These are phyloP conservation scores for Gonatopus flavifemur DNA, from an alignment of 1,140 invertebrate species.

Conservation along the genomic window DNA sequence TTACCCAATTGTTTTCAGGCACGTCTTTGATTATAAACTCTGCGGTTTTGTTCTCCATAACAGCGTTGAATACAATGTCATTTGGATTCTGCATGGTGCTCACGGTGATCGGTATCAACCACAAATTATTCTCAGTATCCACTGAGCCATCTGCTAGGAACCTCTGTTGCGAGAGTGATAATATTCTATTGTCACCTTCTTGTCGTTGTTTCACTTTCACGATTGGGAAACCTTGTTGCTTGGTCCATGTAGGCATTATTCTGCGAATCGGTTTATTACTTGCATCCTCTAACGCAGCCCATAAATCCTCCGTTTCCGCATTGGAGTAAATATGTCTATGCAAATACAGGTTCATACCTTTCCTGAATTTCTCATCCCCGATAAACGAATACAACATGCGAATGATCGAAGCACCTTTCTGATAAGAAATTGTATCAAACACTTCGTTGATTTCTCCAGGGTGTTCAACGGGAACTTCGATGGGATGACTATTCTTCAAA, in stretches of 20 bases:
- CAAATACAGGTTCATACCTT: slow-evolving; percentile 63
- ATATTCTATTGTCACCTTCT: slow-evolving; percentile 60
- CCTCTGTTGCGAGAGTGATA: slow-evolving; percentile 77
- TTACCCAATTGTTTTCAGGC: slow-evolving; percentile 76
- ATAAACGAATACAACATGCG: slow-evolving; percentile 76
- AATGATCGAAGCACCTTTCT: slow-evolving; percentile 69
- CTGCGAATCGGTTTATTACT: slow-evolving; percentile 32
- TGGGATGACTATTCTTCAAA: slow-evolving; percentile 4
- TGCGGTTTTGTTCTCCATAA: slow-evolving; percentile 67
- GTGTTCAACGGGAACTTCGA: slow-evolving; percentile 43
- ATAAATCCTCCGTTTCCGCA: slow-evolving; percentile 6
- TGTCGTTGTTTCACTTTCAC: slow-evolving; percentile 47
- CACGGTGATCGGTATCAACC: slow-evolving; percentile 85
- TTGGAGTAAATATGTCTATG: slow-evolving; percentile 15
- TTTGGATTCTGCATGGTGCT: slow-evolving; percentile 70
- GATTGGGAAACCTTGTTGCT: slow-evolving; percentile 57
- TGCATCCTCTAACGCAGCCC: neutral
- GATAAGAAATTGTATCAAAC: slow-evolving; percentile 65
- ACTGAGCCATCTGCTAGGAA: slow-evolving; percentile 76
- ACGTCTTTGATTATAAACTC: slow-evolving; percentile 70
- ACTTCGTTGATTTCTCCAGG: slow-evolving; percentile 57
- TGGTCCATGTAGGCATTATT: slow-evolving; percentile 59
- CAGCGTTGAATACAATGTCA: slow-evolving; percentile 60
- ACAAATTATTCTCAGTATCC: slow-evolving; percentile 61
- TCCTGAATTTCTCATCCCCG: slow-evolving; percentile 64